These are phyloP conservation scores for Monochamus alternatus DNA, from an alignment of 2,888 invertebrate species.

Conservation along the genomic window DNA sequence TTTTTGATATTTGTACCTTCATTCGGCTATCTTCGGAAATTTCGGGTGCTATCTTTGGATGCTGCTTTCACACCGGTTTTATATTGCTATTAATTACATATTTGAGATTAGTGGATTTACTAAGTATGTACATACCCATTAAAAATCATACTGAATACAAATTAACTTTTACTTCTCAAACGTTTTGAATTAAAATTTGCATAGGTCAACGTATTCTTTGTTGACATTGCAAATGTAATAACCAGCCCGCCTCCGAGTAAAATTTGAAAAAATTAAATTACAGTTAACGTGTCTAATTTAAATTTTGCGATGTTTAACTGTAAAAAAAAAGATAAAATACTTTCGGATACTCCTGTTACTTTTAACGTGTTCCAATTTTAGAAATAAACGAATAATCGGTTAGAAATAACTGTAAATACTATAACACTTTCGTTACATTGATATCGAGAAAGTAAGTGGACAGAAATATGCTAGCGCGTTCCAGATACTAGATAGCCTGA, in stretches of 20 bases:
- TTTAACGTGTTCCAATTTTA: slow-evolving; percentile 29
- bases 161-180: no score
- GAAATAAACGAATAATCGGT: slow-evolving; percentile 26
- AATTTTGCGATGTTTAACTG: slow-evolving; percentile 13
- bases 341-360: slow-evolving; percentile 19
- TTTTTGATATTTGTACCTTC: no score
- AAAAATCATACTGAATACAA: no score
- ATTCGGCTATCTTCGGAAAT: no score
- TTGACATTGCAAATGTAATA: not conserved
- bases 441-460: slow-evolving; percentile 30
- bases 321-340: slow-evolving; percentile 38
- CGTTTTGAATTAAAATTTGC: no score
- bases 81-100: no score
- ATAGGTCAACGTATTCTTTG: slow-evolving; percentile 1
- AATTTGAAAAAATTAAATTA: not conserved
- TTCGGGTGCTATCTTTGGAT: no score
- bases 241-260: not conserved
- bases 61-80: no score
- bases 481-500: slow-evolving; percentile 26
- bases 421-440: slow-evolving; percentile 34
- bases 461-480: slow-evolving; percentile 19
- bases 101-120: no score
- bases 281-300: slow-evolving; percentile 7
- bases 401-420: slow-evolving; percentile 15
- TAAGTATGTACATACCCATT: no score